Evolutionary conservation across 2,888 invertebrate species (phyloP).

Genomic region (Cephus nigrinus): DNA sequence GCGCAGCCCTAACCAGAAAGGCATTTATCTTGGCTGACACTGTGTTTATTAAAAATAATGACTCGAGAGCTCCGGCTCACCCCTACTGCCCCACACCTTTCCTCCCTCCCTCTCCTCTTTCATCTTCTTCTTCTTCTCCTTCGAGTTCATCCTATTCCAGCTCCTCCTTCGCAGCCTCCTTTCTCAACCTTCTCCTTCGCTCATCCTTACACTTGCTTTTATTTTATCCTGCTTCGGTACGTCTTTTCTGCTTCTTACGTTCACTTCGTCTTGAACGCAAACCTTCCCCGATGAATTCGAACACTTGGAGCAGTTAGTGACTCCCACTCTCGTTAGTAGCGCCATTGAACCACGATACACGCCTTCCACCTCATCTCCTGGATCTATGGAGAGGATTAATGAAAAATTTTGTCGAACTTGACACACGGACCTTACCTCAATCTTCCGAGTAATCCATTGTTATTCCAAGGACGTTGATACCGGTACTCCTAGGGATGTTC

Average conservation of each 20-base stretch:
- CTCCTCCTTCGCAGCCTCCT: conserved; percentile 4
- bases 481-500: background rate
- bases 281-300: background rate
- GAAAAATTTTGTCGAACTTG: background rate
- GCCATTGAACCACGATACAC: background rate
- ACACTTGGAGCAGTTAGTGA: background rate
- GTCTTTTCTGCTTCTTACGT: conserved; percentile 6
- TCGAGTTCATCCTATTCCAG: conserved; percentile 19
- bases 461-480: background rate
- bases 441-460: background rate
- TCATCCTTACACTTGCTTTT: conserved; percentile 20
- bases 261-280: background rate
- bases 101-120: conserved; percentile 2
- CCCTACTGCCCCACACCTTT: conserved; percentile 10
- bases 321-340: conserved; percentile 6
- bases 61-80: conserved; percentile 40
- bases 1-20: conserved; percentile 41
- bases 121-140: conserved; percentile 2
- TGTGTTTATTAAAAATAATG: conserved; percentile 61
- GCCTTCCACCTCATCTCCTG: background rate
- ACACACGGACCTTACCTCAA: background rate
- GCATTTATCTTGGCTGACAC: conserved; percentile 52
- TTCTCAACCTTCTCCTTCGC: background rate
- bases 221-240: conserved; percentile 17
- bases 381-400: background rate